These are phyloP conservation scores for Mesodorylaimus sp. DNA, from an alignment of 2,888 invertebrate genomes.

Conservation along the genomic window DNA sequence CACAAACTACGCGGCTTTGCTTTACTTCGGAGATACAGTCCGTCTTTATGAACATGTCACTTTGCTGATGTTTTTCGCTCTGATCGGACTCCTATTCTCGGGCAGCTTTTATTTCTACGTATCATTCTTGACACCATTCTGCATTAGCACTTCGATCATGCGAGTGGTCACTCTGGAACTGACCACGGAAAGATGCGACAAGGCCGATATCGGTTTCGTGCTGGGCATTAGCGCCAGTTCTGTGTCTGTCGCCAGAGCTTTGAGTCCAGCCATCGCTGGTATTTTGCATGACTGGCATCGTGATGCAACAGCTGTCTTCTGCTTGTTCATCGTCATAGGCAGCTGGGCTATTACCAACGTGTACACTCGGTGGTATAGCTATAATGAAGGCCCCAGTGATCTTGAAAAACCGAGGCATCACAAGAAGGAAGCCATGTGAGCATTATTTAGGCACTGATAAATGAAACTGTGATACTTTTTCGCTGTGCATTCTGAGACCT, in stretches of 20 bases:
- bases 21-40: neutral
- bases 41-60: neutral
- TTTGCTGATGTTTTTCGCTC: neutral
- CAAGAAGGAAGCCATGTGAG: no score
- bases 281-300: slow-evolving; percentile 1
- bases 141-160: slow-evolving; percentile 6
- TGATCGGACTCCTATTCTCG: neutral
- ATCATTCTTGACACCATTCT: neutral
- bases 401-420: no score
- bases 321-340: neutral
- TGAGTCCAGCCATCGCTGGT: slow-evolving; percentile 4
- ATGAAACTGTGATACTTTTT: no score
- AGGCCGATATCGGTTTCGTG: slow-evolving; percentile 3
- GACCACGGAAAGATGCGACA: slow-evolving; percentile 2
- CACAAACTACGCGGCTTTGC: neutral
- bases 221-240: slow-evolving; percentile 4
- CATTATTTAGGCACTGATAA: no score
- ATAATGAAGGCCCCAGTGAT: no score
- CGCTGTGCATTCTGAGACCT: no score
- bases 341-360: neutral
- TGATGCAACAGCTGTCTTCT: neutral
- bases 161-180: slow-evolving; percentile 6
- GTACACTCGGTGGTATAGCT: no score
- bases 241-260: neutral
- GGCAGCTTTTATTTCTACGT: neutral